These are phyloP conservation scores for Sarotherodon lohbergeri DNA, from an alignment of 2,113 vertebrate genomes.

Conservation along the genomic window DNA sequence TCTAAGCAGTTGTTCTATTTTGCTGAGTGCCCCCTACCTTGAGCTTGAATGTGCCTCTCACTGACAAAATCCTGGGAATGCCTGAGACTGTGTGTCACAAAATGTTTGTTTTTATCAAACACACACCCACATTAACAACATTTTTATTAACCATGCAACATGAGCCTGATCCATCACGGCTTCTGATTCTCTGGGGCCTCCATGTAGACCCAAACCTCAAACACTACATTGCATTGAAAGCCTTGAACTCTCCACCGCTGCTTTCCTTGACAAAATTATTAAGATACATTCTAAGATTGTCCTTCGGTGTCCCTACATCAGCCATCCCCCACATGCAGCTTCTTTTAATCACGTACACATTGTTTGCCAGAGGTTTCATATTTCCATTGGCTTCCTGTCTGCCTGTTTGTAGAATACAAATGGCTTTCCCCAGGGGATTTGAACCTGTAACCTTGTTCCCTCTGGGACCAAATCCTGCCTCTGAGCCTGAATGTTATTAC, in stretches of 20 bases:
- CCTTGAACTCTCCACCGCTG: background rate
- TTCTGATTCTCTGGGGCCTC: background rate
- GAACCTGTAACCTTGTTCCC: background rate
- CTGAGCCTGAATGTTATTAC: background rate
- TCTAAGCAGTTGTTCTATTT: background rate
- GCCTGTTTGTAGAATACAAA: background rate
- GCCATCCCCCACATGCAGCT: background rate
- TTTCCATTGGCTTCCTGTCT: background rate
- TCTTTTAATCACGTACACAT: background rate
- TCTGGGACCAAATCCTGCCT: background rate
- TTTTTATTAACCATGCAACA: background rate
- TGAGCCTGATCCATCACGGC: background rate
- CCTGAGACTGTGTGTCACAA: fast-evolving
- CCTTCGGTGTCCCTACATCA: background rate
- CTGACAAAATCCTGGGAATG: background rate
- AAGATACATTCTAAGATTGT: background rate
- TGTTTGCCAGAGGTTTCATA: background rate
- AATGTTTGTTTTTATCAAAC: background rate
- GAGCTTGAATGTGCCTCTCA: background rate
- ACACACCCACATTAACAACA: background rate
- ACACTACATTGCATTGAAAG: too few relatives aligned
- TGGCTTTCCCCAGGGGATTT: background rate
- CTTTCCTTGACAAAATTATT: background rate
- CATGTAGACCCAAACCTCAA: fast-evolving
- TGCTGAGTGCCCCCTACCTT: background rate